phyloP scores from a whole-genome alignment of 53 echinoderm and acorn worm genomes.

The Astropecten irregularis region DNA sequence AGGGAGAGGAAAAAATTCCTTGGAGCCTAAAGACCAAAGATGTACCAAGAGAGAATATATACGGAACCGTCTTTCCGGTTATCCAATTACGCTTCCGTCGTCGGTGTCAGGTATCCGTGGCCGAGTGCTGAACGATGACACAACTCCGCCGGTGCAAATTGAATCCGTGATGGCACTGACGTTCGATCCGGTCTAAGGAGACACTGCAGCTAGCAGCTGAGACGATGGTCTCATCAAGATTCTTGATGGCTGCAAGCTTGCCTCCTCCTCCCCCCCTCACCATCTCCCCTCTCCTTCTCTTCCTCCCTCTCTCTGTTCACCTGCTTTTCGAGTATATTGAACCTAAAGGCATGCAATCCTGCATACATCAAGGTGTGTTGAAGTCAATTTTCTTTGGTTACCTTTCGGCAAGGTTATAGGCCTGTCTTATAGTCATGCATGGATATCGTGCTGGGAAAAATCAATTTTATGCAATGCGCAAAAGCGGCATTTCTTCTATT shows the following conservation, averaged over 20 bases:
- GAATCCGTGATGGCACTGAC: neutral
- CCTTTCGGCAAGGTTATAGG: too few relatives aligned
- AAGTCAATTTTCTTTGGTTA: too few relatives aligned
- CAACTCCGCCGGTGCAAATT: neutral
- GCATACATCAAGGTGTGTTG: too few relatives aligned
- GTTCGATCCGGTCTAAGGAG: neutral
- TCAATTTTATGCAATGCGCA: too few relatives aligned
- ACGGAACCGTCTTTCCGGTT: constrained; percentile 20
- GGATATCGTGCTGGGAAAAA: too few relatives aligned
- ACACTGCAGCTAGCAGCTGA: too few relatives aligned
- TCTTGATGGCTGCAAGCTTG: too few relatives aligned
- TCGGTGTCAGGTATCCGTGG: constrained; percentile 24
- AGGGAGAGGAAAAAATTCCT: neutral
- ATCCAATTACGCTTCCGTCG: constrained; percentile 44
- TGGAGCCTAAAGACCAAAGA: neutral
- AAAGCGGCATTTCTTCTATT: too few relatives aligned
- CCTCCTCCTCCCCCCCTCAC: neutral
- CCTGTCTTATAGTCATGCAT: too few relatives aligned
- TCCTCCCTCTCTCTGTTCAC: neutral
- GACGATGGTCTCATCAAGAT: too few relatives aligned
- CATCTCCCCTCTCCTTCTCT: neutral
- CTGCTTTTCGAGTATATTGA: neutral
- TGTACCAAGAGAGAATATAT: neutral
- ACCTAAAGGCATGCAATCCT: neutral
- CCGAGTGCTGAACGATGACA: neutral